A percentile compares a stretch with the other conserved stretches of the same genome.
These are phyloP conservation scores for Dasyurus viverrinus DNA, from an alignment of 2,113 vertebrate genomes.

Conservation along the genomic window DNA sequence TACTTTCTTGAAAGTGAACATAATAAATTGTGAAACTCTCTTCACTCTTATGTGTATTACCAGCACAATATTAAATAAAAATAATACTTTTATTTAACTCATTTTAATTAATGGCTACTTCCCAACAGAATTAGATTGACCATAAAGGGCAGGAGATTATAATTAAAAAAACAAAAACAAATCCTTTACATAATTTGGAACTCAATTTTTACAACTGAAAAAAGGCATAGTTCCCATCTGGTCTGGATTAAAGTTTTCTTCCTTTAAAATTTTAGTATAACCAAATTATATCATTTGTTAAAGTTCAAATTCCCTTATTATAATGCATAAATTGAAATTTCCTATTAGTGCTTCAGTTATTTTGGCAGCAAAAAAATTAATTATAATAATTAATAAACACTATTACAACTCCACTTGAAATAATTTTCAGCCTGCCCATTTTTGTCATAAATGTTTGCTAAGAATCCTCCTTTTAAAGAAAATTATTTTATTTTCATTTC, in stretches of 20 bases:
- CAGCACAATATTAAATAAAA: background rate
- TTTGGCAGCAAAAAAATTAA: slow-evolving; percentile 25
- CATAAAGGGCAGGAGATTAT: background rate
- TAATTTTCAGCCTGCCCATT: background rate
- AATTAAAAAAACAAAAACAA: slow-evolving; percentile 6
- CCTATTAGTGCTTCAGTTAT: background rate
- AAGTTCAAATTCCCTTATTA: background rate
- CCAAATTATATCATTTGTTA: slow-evolving; percentile 13
- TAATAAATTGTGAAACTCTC: background rate
- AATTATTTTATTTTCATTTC: background rate
- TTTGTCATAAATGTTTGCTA: background rate
- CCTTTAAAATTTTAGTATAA: slow-evolving; percentile 30
- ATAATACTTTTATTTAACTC: background rate
- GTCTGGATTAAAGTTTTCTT: background rate
- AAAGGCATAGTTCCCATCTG: background rate
- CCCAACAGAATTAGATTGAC: background rate
- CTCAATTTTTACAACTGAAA: slow-evolving; percentile 8
- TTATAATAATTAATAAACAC: background rate
- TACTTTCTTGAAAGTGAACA: background rate
- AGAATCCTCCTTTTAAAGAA: background rate
- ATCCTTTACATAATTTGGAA: background rate
- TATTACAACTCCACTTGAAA: background rate
- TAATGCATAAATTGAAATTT: background rate
- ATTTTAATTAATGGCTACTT: background rate
- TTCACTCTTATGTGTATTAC: background rate